These are phyloP conservation scores for Chloropsis hardwickii DNA, from an alignment of 2,113 vertebrate genomes.

Conservation along the genomic window DNA sequence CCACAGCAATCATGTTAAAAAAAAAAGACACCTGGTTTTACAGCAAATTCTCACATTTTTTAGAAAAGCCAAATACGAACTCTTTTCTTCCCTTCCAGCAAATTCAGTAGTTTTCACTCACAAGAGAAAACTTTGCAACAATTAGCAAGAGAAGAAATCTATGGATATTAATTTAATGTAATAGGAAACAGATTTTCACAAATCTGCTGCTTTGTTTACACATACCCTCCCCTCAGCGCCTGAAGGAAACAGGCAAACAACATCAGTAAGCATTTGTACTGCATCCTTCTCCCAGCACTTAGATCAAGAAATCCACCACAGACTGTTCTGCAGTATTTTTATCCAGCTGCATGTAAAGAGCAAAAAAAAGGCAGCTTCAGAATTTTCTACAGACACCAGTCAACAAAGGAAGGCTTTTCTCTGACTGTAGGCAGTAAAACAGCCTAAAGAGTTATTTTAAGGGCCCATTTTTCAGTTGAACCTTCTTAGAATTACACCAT, in stretches of 20 bases:
- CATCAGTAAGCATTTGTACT: not conserved
- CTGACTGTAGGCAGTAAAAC: conserved; percentile 8
- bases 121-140: not conserved
- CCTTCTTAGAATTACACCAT: conserved; percentile 40
- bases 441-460: conserved; percentile 15
- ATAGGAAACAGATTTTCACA: conserved; percentile 1
- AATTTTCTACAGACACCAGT: not conserved
- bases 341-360: not conserved
- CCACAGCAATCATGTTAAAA: not conserved
- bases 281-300: not conserved
- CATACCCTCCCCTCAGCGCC: not conserved
- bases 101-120: not conserved
- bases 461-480: conserved; percentile 13
- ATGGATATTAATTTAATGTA: not conserved
- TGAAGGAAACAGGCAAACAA: not conserved
- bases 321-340: not conserved
- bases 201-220: not conserved
- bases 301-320: not conserved
- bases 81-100: not conserved
- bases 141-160: not conserved
- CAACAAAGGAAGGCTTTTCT: not conserved
- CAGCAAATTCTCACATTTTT: not conserved
- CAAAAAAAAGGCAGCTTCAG: not conserved
- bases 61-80: not conserved
- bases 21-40: not conserved